Conservation (phyloP, 2,888 invertebrate genomes). For the Micropterix aruncella region DNA sequence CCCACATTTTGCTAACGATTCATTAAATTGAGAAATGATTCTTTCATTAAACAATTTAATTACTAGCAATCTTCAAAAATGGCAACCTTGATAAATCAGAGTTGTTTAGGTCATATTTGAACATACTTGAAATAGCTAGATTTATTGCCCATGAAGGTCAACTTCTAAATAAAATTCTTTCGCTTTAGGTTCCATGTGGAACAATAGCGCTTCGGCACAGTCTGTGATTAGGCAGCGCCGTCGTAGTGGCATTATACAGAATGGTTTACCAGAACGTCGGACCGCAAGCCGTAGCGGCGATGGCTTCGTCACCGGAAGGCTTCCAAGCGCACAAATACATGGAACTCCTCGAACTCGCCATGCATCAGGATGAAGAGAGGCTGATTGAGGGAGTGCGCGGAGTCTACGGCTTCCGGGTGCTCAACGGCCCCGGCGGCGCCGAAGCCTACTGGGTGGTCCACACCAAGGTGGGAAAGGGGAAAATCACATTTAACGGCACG, state of each 20-base stretch:
- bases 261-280: constrained; percentile 59
- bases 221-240: constrained; percentile 91
- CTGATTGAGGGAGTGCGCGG: constrained; percentile 74
- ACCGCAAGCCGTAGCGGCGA: constrained; percentile 29
- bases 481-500: constrained; percentile 63
- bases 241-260: constrained; percentile 79
- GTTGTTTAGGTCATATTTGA: too few relatives aligned
- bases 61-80: too few relatives aligned
- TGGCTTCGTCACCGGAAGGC: constrained; percentile 36
- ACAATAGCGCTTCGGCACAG: constrained; percentile 90
- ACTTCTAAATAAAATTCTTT: too few relatives aligned
- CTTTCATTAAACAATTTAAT: too few relatives aligned
- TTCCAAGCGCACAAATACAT: constrained; percentile 76
- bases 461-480: constrained; percentile 81
- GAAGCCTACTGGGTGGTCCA: constrained; percentile 88
- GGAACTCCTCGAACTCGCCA: constrained; percentile 65
- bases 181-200: constrained; percentile 57
- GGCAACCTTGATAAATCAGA: too few relatives aligned
- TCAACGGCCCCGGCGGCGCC: constrained; percentile 61
- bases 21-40: too few relatives aligned
- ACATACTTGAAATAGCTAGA: too few relatives aligned
- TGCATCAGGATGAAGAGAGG: constrained; percentile 67
- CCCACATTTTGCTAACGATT: too few relatives aligned
- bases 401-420: constrained; percentile 81
- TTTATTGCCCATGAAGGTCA: too few relatives aligned